Evolutionary conservation across 2,888 invertebrate species (phyloP).

Genomic region (Drosophila barbarae): DNA sequence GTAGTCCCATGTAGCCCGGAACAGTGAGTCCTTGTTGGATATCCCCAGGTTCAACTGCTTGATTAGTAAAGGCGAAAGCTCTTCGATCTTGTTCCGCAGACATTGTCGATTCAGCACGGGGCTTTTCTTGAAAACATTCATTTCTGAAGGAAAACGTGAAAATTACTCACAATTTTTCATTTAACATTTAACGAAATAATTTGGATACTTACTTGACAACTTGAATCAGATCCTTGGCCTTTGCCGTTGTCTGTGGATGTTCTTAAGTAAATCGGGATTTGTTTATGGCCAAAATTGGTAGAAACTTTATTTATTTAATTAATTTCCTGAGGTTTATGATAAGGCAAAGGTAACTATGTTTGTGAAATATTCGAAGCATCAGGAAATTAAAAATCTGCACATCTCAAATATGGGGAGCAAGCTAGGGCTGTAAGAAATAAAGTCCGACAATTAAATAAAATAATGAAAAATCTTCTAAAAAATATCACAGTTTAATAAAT

Average conservation of each 20-base stretch:
- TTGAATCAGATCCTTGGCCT: background rate
- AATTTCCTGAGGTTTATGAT: background rate
- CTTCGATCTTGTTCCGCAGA: conserved; percentile 6
- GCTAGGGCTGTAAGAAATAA: background rate
- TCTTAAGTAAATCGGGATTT: background rate
- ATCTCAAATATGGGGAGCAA: background rate
- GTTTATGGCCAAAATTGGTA: background rate
- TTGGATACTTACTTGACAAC: conserved; percentile 11
- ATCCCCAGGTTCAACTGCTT: background rate
- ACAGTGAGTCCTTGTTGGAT: conserved; percentile 14
- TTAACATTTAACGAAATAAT: background rate
- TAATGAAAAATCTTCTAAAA: background rate
- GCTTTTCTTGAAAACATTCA: conserved; percentile 12
- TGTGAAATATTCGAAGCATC: background rate
- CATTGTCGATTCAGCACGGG: conserved; percentile 10
- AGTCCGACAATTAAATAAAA: background rate
- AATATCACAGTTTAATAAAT: background rate
- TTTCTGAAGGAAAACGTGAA: background rate
- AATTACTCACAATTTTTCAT: conserved; percentile 15
- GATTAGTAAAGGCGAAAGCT: conserved; percentile 5
- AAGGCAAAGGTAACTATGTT: background rate
- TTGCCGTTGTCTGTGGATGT: background rate
- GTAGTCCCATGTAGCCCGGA: conserved; percentile 49
- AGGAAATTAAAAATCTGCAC: background rate
- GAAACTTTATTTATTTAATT: background rate